Evolutionary conservation across 2,888 invertebrate genomes (phyloP), one percentile per base, ranked within the genome.

Genomic region (Octonoba sinensis): DNA sequence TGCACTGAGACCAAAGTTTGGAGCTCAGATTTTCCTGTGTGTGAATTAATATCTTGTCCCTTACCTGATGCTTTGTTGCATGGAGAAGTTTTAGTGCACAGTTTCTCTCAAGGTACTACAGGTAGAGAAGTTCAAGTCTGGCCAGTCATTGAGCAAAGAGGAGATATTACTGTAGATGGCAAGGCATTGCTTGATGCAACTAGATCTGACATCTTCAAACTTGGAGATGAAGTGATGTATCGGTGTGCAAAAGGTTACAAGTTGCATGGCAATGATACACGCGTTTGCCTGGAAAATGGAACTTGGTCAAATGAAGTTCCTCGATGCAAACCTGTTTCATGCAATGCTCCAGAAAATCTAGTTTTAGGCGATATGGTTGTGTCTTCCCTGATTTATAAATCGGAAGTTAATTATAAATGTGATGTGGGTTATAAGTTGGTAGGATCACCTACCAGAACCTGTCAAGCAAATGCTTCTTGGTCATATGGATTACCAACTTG

Each of bases 291-390:
- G 62, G 85, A 85, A 54, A 86, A 87, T 73, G 87, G 86, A 24
- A 86, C 86, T 27, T 88, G 88, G 88, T 85, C 86, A 1, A 85
- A 85, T 20, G 82, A 85, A 44, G 85, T 86, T 72, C 87, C 87
- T 13, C 47, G 62, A 13, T 84, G 84, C 57, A 70, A 75, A 44
- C 72, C 84, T 12, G 64, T 82, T 24, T 69, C 56, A 8, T 84
- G 84, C 46, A 72, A 27, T 22, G 70, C 72, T 36, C 82, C 83
- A 15, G 76, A 74, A 71, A 76, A 76, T 44, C 51, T 83, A 8
- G 62, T 77, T 64, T 47, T 79, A 57, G 84, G 84, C 15, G 74
- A 77, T 47, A 70, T 82, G 72, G 70, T 78, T 15, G 65, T 75
- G 15, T 36, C 60, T 54, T 71, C 74, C 3, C 59, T 67, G 3